Percentiles rank a stretch among this genome's conserved stretches.
These are phyloP conservation scores for Nerophis ophidion DNA, from an alignment of 2,113 vertebrate genomes.

Conservation along the genomic window DNA sequence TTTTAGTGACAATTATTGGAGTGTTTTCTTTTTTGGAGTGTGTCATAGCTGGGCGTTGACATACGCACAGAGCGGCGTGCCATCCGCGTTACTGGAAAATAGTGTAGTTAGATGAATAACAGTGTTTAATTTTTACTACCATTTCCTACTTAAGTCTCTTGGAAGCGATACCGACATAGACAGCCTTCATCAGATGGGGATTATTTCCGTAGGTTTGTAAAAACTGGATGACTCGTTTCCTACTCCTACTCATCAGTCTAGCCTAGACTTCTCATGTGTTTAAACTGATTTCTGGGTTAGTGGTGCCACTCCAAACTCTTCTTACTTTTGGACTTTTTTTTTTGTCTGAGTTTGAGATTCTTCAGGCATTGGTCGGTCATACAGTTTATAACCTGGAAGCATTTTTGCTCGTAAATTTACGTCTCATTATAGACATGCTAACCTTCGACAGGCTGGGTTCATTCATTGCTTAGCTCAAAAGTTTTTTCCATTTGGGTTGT, in stretches of 20 bases:
- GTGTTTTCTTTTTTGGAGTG: neutral
- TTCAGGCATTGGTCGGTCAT: too few relatives aligned
- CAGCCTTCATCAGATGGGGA: neutral
- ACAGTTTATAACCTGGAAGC: constrained; percentile 25
- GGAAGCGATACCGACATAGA: neutral
- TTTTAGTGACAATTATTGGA: too few relatives aligned
- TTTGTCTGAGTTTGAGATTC: too few relatives aligned
- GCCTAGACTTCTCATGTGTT: neutral
- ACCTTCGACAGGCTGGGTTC: constrained; percentile 25
- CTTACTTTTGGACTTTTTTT: neutral
- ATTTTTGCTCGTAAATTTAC: constrained; percentile 33
- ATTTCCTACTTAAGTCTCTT: neutral
- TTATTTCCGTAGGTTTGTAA: neutral
- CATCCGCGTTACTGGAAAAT: neutral
- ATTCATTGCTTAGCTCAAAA: constrained; percentile 45
- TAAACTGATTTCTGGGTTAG: neutral
- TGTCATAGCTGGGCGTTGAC: neutral
- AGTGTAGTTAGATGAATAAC: neutral
- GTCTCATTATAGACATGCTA: constrained; percentile 21
- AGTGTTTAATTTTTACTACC: neutral
- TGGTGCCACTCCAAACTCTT: neutral
- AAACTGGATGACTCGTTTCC: neutral
- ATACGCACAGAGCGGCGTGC: neutral
- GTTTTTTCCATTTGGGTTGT: constrained; percentile 45
- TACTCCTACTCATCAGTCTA: neutral